phyloP scores from a whole-genome alignment of 2,797 vertebrate species.

The Loriculus beryllinus region DNA sequence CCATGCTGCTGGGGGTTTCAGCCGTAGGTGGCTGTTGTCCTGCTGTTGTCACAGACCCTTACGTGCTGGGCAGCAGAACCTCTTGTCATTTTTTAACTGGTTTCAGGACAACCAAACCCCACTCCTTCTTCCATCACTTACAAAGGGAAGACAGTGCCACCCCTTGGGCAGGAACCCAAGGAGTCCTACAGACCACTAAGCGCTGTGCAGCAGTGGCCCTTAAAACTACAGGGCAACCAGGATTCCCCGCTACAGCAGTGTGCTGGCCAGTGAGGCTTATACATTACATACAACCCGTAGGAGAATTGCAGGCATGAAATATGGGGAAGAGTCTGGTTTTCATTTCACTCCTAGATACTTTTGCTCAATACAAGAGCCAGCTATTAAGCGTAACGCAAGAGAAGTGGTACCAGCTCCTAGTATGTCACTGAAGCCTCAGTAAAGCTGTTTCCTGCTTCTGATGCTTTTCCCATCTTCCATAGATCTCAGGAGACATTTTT shows the following conservation, averaged over 20 bases:
- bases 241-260: neutral
- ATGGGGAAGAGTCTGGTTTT: neutral
- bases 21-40: neutral
- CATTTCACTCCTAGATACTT: neutral
- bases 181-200: accelerated
- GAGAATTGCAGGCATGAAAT: neutral
- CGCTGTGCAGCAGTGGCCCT: neutral
- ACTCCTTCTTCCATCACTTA: neutral
- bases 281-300: accelerated
- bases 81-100: neutral
- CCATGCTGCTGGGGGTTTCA: neutral
- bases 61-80: neutral
- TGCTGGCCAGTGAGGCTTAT: neutral
- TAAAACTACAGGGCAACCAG: neutral
- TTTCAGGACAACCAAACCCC: neutral
- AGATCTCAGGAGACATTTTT: neutral
- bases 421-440: accelerated
- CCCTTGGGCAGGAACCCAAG: neutral
- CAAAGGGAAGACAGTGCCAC: neutral
- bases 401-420: neutral
- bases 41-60: neutral
- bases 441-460: neutral
- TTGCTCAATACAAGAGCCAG: neutral
- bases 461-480: neutral
- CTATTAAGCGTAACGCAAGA: neutral